Conservation (phyloP, 2,888 invertebrate genomes). For the Prosapia bicincta region DNA sequence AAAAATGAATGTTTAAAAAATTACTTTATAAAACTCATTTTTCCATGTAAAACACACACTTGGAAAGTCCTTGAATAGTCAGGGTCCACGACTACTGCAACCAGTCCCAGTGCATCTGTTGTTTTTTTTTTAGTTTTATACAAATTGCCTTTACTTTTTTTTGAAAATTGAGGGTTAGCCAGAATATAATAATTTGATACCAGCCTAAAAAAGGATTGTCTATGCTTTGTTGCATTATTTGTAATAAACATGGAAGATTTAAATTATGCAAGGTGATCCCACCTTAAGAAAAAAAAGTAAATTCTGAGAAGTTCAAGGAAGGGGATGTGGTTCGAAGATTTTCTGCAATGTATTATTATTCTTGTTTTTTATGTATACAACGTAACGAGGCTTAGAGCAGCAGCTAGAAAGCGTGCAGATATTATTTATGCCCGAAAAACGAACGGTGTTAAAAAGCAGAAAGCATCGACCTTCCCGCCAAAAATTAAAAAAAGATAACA, state of each 20-base stretch:
- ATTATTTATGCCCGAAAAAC: constrained; percentile 16
- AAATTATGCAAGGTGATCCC: background rate
- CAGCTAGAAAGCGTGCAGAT: constrained; percentile 25
- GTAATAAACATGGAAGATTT: background rate
- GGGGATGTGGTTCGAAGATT: background rate
- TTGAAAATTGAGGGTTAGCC: constrained; percentile 21
- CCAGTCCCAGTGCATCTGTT: constrained; percentile 18
- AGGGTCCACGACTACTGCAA: background rate
- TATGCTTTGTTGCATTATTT: background rate
- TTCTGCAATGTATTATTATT: background rate
- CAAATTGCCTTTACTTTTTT: background rate
- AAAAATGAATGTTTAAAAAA: background rate
- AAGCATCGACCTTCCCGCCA: constrained; percentile 22
- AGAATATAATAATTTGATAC: background rate
- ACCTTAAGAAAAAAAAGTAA: background rate
- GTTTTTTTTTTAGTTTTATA: background rate
- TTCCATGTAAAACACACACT: constrained; percentile 1
- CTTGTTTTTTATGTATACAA: background rate
- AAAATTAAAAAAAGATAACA: constrained; percentile 13
- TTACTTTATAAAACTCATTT: background rate
- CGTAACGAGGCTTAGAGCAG: constrained; percentile 16
- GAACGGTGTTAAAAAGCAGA: constrained; percentile 27
- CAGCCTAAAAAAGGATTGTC: background rate
- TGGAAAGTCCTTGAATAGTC: background rate
- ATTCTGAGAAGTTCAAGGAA: background rate